Evolutionary conservation across 2,888 invertebrate species (phyloP), one percentile per base, ranked within the genome.

Genomic region (Chrysotoxum bicinctum): DNA sequence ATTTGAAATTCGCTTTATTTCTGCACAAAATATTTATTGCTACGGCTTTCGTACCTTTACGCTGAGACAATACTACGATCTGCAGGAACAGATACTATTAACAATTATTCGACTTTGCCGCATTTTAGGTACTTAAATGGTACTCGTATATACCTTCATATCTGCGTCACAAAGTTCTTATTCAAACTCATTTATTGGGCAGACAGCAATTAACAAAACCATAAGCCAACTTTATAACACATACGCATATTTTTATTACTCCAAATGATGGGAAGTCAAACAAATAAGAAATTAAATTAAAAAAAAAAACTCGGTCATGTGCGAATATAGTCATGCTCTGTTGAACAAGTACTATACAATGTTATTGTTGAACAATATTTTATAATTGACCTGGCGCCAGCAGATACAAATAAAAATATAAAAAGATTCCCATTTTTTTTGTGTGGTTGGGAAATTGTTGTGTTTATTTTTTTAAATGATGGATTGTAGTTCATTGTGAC

Each of bases 351-450:
- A 76, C 72, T 52, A 69, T 66, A 84, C 60, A 76, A 58, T 81
- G 69, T 82, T 77, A 81, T 77, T 81, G 68, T 81, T 62, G 76
- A 69, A 81, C 43, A 82, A 79, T 30, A 19, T 87, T 83, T 78
- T 87, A 79, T 87, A 88, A 88, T 88, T 88, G 87, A 87, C 87
- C 83, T 88, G 88, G 88, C 87, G 87, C 88, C 88, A 88, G 80
- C 66, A 77, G 87, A 79, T 64, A 80, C 56, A 74, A 75, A 60
- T 75, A 66, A 58, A 75, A n/a, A 32, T 0, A 58, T 43, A 69
- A 62, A 52, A 60, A 52, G 9, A 21, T 23, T 21, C 14, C 16
- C 19, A 45, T 64, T 32, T 12, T 45, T 26, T 75, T 56, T 21
- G 43, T 52, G 30, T 26, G 45, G 50, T 60, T 64, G 30, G 32